These are phyloP conservation scores for Stegodyphus mimosarum DNA, from an alignment of 1,140 invertebrate species.

Conservation along the genomic window DNA sequence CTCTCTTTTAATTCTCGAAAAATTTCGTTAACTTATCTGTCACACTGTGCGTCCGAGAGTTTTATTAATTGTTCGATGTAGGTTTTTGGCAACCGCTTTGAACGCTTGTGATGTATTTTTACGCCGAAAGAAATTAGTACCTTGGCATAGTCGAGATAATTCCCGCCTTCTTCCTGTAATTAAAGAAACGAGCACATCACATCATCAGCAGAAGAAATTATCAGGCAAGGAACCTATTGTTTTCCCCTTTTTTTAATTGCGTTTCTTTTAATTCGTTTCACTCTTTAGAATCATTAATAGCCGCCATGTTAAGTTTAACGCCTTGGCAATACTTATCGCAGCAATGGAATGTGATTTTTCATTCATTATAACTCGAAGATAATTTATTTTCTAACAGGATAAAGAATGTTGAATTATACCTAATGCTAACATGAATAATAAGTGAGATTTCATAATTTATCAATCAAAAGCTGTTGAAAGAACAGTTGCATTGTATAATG, in stretches of 20 bases:
- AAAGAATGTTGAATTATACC: too few relatives aligned
- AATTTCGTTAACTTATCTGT: constrained; percentile 51
- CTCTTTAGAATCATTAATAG: constrained; percentile 45
- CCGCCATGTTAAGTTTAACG: constrained; percentile 39
- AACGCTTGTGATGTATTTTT: constrained; percentile 44
- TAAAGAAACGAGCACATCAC: constrained; percentile 47
- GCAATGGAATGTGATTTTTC: background rate
- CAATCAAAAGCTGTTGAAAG: too few relatives aligned
- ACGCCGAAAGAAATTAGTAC: constrained; percentile 58
- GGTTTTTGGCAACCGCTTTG: constrained; percentile 23
- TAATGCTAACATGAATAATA: too few relatives aligned
- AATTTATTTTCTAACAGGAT: too few relatives aligned
- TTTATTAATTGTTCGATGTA: constrained; percentile 50
- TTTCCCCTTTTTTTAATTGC: background rate
- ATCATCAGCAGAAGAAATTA: constrained; percentile 36
- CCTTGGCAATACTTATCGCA: constrained; percentile 1
- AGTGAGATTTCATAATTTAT: too few relatives aligned
- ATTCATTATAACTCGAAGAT: too few relatives aligned
- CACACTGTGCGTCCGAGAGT: constrained; percentile 19
- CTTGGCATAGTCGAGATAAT: constrained; percentile 45
- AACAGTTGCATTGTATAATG: too few relatives aligned
- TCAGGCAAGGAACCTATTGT: constrained; percentile 33
- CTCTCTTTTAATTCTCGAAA: constrained; percentile 29
- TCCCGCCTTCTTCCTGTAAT: constrained; percentile 48
- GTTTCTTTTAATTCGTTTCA: background rate